Conservation (phyloP, 2,888 invertebrate species). For the Cephus nigrinus region DNA sequence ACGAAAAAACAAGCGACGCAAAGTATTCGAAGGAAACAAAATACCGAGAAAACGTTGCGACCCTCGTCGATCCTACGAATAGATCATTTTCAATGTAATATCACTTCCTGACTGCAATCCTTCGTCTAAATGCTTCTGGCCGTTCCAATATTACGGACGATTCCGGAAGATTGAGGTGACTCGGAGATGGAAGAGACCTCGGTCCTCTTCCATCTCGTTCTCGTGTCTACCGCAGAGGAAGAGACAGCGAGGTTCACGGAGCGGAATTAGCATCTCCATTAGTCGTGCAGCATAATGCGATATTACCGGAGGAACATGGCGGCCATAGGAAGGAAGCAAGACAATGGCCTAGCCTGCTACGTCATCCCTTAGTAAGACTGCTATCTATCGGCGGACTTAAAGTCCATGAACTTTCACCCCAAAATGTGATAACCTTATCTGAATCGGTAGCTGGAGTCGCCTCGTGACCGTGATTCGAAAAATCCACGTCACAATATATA, state of each 20-base stretch:
- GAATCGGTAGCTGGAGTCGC: no score
- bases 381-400: slow-evolving; percentile 24
- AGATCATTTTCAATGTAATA: background rate
- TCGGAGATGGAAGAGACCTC: slow-evolving; percentile 42
- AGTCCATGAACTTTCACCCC: slow-evolving; percentile 11
- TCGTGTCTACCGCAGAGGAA: background rate
- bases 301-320: slow-evolving; percentile 47
- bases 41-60: background rate
- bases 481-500: no score
- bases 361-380: slow-evolving; percentile 20
- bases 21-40: background rate
- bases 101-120: slow-evolving; percentile 21
- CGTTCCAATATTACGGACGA: slow-evolving; percentile 59
- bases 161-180: slow-evolving; percentile 51
- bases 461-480: no score
- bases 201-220: slow-evolving; percentile 19
- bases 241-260: slow-evolving; percentile 23
- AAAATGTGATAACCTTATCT: no score
- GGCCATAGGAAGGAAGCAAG: slow-evolving; percentile 38
- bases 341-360: slow-evolving; percentile 36
- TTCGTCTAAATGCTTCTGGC: slow-evolving; percentile 54
- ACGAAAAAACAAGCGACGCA: background rate
- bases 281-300: slow-evolving; percentile 56
- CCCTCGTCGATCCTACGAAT: background rate
- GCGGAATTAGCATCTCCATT: slow-evolving; percentile 62